Evolutionary conservation across 2,888 invertebrate species (phyloP), one percentile per base, ranked within the genome.

Genomic region (Pharmacophagus antenor): DNA sequence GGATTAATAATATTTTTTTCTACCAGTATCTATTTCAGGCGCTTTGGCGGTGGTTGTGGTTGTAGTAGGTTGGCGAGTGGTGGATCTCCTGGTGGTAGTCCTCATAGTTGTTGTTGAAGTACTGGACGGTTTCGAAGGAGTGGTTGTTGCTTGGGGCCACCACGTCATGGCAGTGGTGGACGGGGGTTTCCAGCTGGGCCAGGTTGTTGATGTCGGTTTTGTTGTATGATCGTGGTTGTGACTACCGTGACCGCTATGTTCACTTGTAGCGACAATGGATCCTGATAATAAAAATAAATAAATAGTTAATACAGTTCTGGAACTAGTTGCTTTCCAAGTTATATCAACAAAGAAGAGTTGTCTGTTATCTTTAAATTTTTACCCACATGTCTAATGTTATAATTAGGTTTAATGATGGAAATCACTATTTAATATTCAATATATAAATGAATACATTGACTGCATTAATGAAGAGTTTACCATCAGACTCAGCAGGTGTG

Each of bases 401-500:
- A n/a, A n/a, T n/a, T n/a, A n/a, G n/a, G n/a, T n/a, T n/a, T n/a
- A 37, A 15, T n/a, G n/a, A 37, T 37, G n/a, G 37, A 37, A 37
- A 37, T 37, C n/a, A 15, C n/a, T 0, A 37, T 15, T n/a, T 37
- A 0, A 37, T 37, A 37, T 3, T n/a, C 4, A 27, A 37, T 15
- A 37, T n/a, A n/a, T 8, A 37, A 5, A n/a, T n/a, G 37, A 37
- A n/a, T n/a, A n/a, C n/a, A n/a, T n/a, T n/a, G n/a, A n/a, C n/a
- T n/a, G n/a, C n/a, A n/a, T n/a, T n/a, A 27, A 27, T 27, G 1
- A 15, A 44, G 22, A 12, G 12, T 18, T 25, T 66, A 88, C 89
- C 89, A 69, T 86, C 81, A 66, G 85, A 80, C 53, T 79, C 82
- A 56, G 75, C 79, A 6, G 72, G 69, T 60, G 95, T 94, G 67